These are phyloP conservation scores for Xenopus borealis DNA, from an alignment of 2,113 vertebrate species.

Conservation along the genomic window DNA sequence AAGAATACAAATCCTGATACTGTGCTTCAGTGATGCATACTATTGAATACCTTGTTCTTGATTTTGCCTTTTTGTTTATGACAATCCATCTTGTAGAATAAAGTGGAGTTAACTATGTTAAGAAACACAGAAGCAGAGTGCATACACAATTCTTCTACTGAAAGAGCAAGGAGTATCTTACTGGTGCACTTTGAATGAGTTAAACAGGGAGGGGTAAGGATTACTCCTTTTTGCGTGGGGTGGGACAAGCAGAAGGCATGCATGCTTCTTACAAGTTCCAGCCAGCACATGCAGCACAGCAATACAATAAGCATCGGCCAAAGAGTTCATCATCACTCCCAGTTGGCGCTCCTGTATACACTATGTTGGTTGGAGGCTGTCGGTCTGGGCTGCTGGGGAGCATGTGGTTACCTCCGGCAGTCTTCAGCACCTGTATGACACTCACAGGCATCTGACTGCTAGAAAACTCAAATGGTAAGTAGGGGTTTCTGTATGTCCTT, in stretches of 20 bases:
- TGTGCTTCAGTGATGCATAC: too few species aligned
- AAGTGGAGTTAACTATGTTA: too few species aligned
- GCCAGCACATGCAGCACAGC: constrained; percentile 12
- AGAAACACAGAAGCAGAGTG: too few species aligned
- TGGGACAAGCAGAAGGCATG: constrained; percentile 30
- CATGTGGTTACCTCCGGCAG: background rate
- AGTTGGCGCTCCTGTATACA: background rate
- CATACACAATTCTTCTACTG: too few species aligned
- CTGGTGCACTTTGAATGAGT: constrained; percentile 9
- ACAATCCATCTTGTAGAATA: too few species aligned
- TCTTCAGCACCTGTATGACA: background rate
- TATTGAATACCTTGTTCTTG: too few species aligned
- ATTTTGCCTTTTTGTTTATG: too few species aligned
- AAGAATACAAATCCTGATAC: too few species aligned
- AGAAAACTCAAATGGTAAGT: background rate
- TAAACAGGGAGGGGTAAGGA: constrained; percentile 30
- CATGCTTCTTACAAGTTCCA: constrained; percentile 27
- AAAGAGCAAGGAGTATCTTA: too few species aligned
- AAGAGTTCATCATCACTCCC: background rate
- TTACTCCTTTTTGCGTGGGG: constrained; percentile 30
- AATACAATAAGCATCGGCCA: background rate
- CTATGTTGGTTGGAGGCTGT: background rate
- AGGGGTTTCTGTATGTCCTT: background rate
- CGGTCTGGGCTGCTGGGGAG: background rate
- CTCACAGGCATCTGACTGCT: background rate